Percentiles rank a stretch among this genome's conserved stretches.
phyloP scores from a whole-genome alignment of 1,140 invertebrate species.

The Diorhabda elongata region DNA sequence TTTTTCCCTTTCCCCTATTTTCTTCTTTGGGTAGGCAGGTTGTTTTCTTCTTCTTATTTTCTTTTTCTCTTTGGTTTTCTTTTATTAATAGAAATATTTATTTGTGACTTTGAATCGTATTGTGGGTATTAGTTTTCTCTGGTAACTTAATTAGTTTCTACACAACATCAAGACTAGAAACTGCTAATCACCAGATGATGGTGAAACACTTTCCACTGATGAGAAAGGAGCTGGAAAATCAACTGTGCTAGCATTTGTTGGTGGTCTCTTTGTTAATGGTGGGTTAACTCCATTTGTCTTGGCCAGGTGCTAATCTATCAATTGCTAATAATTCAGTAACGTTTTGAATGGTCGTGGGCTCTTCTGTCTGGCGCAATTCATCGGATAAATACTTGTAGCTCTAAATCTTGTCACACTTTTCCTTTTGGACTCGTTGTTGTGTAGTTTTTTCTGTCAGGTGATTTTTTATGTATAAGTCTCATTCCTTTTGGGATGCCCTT shows the following conservation, averaged over 20 bases:
- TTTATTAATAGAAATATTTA: background rate
- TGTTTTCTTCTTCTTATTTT: background rate
- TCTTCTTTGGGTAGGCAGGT: slow-evolving; percentile 4
- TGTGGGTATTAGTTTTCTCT: background rate
- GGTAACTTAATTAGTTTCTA: background rate
- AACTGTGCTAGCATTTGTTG: too few relatives aligned
- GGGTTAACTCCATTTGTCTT: background rate
- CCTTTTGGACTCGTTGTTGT: background rate
- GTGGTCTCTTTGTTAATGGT: background rate
- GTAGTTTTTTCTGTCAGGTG: slow-evolving; percentile 27
- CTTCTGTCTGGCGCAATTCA: too few relatives aligned
- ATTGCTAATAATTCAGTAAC: slow-evolving; percentile 27
- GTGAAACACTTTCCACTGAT: too few relatives aligned
- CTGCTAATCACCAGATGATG: too few relatives aligned
- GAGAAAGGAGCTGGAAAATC: too few relatives aligned
- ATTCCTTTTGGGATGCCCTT: slow-evolving; percentile 26
- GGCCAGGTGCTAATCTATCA: slow-evolving; percentile 21
- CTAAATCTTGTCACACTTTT: too few relatives aligned
- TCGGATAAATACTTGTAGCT: too few relatives aligned
- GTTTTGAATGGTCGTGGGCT: slow-evolving; percentile 14
- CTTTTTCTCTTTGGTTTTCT: background rate
- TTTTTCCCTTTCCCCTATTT: slow-evolving; percentile 5
- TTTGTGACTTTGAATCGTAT: background rate
- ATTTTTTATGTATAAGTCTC: slow-evolving; percentile 31
- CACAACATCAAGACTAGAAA: background rate